phyloP scores from a whole-genome alignment of 2,888 invertebrate genomes.

The Molanna angustata region DNA sequence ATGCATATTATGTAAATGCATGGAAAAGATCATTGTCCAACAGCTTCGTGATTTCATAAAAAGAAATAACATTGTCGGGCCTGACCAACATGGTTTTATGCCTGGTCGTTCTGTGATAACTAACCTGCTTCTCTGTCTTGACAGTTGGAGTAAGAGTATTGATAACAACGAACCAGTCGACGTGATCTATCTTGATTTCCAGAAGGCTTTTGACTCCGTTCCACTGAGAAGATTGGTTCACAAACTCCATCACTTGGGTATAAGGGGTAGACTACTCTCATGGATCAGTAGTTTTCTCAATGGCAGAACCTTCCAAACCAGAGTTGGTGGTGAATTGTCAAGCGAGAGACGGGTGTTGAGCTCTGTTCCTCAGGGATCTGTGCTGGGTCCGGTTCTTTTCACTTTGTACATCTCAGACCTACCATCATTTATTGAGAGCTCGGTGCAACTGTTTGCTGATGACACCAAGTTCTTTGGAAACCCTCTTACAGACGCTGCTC shows the following conservation, averaged over 20 bases:
- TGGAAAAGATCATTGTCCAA: not conserved
- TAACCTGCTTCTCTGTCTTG: not conserved
- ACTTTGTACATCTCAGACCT: too few species aligned
- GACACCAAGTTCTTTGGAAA: too few species aligned
- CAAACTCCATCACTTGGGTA: not conserved
- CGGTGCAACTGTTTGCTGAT: too few species aligned
- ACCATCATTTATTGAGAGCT: too few species aligned
- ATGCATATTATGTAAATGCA: constrained; percentile 6
- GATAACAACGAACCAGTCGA: not conserved
- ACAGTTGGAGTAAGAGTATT: not conserved
- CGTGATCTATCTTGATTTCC: not conserved
- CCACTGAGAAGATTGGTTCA: not conserved
- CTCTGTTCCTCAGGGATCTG: constrained; percentile 3
- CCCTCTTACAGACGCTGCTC: too few species aligned
- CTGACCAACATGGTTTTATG: constrained; percentile 5
- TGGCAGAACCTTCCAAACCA: not conserved
- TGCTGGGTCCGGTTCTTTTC: constrained; percentile 1
- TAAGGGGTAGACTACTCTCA: not conserved
- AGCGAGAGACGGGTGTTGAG: not conserved
- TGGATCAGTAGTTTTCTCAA: not conserved
- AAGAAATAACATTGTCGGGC: not conserved
- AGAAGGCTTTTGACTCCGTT: constrained; percentile 1
- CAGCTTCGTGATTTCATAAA: not conserved
- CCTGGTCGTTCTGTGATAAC: not conserved
- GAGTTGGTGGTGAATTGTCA: not conserved